Evolutionary conservation across 37 sponge, comb jelly and placozoan genomes (phyloP), one percentile per base, ranked within the genome.

Genomic region (Bolinopsis microptera): DNA sequence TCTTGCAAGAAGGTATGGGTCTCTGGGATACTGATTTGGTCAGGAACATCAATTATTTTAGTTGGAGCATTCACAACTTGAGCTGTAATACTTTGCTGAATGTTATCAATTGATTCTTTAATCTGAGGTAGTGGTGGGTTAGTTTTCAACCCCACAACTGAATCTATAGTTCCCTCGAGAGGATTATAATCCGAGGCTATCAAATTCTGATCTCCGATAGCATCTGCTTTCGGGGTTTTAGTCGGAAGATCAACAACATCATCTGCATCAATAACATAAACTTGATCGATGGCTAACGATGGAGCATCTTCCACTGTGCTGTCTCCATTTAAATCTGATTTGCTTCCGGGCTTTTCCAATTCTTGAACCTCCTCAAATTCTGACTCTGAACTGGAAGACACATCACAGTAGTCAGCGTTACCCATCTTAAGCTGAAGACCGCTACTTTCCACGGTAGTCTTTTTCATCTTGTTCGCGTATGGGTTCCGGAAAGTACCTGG

Each of bases 401-500:
- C 33, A 16, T 77, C 80, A 9, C 16, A 34, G 36, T 32, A 16
- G 1, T 77, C 37, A 2, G 8, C 80, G 21, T 70, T n/a, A 70
- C 3, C 21, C 30, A 28, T 8, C 21, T 22, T 22, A 8, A 26
- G 3, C 30, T 22, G 30, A 22, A 70, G 25, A 21, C 68, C 68
- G 9, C 18, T 9, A 24, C 23, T 23, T 16, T 27, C 32, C 34
- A 0, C 32, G 5, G 16, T 32, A 1, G 1, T 28, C 37, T 35
- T 40, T 38, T 86, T 86, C 25, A 21, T 39, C 35, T 86, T 86
- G 48, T 40, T 24, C 27, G 13, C 1, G 61, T 86, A 86, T 3
- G 90, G 90, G 26, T 86, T 86, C 0, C 34, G 36, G 36, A 86
- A 86, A 30, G 32, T 86, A 26, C 90, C 90, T 24, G 90, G 90